phyloP scores from a whole-genome alignment of 2,113 vertebrate species.

The Thalassarche chlororhynchos region DNA sequence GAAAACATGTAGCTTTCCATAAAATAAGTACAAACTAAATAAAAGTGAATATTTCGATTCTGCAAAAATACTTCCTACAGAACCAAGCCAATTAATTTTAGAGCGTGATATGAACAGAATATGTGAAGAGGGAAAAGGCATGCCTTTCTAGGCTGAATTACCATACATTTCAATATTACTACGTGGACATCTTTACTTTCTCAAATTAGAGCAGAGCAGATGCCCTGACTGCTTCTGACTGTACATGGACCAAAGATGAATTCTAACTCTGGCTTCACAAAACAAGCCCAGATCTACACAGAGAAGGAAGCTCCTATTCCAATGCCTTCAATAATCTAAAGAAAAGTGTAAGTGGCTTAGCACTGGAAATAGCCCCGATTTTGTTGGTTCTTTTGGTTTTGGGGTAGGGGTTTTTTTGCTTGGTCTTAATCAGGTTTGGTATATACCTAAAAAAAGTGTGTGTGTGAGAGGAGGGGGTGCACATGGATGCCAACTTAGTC shows the following conservation, averaged over 20 bases:
- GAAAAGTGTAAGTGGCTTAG: background rate
- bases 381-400: background rate
- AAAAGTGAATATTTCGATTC: constrained; percentile 11
- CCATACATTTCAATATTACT: background rate
- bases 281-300: background rate
- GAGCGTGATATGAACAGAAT: background rate
- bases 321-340: background rate
- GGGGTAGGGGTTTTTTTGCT: accelerated
- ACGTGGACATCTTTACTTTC: background rate
- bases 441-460: background rate
- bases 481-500: background rate
- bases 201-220: background rate
- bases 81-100: background rate
- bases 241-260: background rate
- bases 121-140: background rate
- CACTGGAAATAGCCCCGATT: background rate
- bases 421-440: background rate
- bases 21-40: constrained; percentile 46
- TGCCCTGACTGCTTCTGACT: background rate
- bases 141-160: background rate
- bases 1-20: constrained; percentile 53
- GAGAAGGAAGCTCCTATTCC: background rate
- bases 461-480: background rate
- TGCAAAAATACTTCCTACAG: background rate
- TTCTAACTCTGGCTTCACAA: background rate